Evolutionary conservation across 2,888 invertebrate species (phyloP).

Genomic region (Mimachlamys varia): DNA sequence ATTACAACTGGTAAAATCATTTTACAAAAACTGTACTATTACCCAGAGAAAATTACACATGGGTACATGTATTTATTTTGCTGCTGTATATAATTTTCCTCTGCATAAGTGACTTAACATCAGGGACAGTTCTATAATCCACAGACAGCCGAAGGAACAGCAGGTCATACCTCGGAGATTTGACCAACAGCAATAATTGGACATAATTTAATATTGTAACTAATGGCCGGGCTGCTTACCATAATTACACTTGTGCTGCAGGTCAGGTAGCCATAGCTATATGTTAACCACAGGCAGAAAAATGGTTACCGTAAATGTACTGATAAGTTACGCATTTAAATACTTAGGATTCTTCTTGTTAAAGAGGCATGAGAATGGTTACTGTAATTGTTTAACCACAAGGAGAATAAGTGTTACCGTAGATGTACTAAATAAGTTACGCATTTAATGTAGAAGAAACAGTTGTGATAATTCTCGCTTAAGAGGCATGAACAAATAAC

Average conservation of each 20-base stretch:
- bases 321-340: too few relatives aligned
- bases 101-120: not conserved
- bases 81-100: not conserved
- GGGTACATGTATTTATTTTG: not conserved
- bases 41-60: not conserved
- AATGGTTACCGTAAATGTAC: too few relatives aligned
- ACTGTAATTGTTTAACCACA: too few relatives aligned
- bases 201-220: constrained; percentile 11
- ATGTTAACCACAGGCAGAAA: too few relatives aligned
- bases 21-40: not conserved
- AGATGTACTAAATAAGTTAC: too few relatives aligned
- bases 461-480: too few relatives aligned
- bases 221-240: not conserved
- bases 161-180: constrained; percentile 12
- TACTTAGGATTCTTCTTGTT: too few relatives aligned
- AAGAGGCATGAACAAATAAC: too few relatives aligned
- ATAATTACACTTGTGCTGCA: constrained; percentile 31
- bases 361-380: too few relatives aligned
- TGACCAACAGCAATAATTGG: constrained; percentile 22
- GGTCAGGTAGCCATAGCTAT: not conserved
- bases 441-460: too few relatives aligned
- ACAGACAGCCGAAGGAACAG: not conserved
- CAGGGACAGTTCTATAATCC: not conserved
- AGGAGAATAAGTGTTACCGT: too few relatives aligned
- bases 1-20: not conserved